phyloP scores from a whole-genome alignment of 2,113 vertebrate genomes.

The Tauraco erythrolophus region DNA sequence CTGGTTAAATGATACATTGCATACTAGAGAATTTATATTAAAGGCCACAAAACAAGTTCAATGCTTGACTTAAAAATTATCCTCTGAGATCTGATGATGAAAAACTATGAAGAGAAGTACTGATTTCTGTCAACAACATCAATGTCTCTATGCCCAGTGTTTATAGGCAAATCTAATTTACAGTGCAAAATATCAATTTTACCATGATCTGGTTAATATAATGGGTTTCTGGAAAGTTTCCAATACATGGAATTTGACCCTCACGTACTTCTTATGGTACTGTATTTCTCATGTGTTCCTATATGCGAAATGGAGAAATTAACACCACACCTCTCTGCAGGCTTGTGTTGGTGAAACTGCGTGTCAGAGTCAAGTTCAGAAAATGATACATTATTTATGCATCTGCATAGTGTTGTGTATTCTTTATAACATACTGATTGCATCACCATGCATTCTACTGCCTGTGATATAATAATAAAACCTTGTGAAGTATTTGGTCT shows the following conservation, averaged over 20 bases:
- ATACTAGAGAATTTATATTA: background rate
- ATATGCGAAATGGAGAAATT: constrained; percentile 5
- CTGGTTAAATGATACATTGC: background rate
- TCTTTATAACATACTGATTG: background rate
- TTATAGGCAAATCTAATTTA: background rate
- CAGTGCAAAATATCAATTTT: background rate
- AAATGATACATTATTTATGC: background rate
- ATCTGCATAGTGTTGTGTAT: background rate
- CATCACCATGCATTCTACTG: background rate
- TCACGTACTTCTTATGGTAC: background rate
- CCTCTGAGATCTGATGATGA: background rate
- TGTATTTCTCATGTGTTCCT: background rate
- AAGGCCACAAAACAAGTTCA: background rate
- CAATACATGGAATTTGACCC: background rate
- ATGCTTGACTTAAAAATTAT: background rate
- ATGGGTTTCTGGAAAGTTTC: background rate
- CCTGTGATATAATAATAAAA: background rate
- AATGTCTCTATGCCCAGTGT: background rate
- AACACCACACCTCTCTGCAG: background rate
- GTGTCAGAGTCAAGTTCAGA: background rate
- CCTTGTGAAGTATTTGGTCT: background rate
- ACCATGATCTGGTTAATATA: background rate
- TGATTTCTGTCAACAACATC: background rate
- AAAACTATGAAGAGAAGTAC: background rate
- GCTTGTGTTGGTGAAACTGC: background rate